Percentiles rank a stretch among this genome's conserved stretches.
phyloP scores from a whole-genome alignment of 2,888 invertebrate species.

The Epinotia bilunana region DNA sequence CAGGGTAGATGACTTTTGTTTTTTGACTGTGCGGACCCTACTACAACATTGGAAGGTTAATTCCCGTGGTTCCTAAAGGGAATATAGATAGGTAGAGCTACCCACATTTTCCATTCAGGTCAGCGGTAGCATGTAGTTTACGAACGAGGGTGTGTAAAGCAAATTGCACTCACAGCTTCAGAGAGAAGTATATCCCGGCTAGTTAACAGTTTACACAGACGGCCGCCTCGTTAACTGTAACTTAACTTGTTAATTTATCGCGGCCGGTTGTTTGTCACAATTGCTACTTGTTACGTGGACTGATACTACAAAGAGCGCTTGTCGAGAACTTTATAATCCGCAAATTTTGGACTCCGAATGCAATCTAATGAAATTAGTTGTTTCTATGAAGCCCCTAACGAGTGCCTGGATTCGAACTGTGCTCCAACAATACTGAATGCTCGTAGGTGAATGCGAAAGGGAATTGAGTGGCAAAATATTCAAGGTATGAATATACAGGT shows the following conservation, averaged over 20 bases:
- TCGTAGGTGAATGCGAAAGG: neutral
- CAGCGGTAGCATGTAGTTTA: conserved; percentile 29
- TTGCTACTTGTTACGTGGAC: conserved; percentile 58
- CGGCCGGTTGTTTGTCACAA: conserved; percentile 70
- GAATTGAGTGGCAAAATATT: neutral
- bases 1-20: no score
- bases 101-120: conserved; percentile 33
- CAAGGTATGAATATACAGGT: neutral
- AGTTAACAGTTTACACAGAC: conserved; percentile 80
- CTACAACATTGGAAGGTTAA: neutral
- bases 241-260: conserved; percentile 79
- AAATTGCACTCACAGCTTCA: conserved; percentile 11
- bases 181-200: conserved; percentile 69
- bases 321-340: conserved; percentile 35
- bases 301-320: conserved; percentile 51
- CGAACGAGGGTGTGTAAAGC: conserved; percentile 31
- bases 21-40: neutral
- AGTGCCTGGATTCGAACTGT: conserved; percentile 11
- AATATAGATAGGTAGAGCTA: conserved; percentile 11
- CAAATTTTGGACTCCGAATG: conserved; percentile 12
- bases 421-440: neutral
- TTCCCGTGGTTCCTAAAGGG: conserved; percentile 15
- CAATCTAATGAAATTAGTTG: conserved; percentile 39
- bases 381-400: conserved; percentile 20
- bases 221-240: conserved; percentile 77